These are phyloP conservation scores for Tarsius wallacei DNA, from an alignment of 2,797 vertebrate species.

Conservation along the genomic window DNA sequence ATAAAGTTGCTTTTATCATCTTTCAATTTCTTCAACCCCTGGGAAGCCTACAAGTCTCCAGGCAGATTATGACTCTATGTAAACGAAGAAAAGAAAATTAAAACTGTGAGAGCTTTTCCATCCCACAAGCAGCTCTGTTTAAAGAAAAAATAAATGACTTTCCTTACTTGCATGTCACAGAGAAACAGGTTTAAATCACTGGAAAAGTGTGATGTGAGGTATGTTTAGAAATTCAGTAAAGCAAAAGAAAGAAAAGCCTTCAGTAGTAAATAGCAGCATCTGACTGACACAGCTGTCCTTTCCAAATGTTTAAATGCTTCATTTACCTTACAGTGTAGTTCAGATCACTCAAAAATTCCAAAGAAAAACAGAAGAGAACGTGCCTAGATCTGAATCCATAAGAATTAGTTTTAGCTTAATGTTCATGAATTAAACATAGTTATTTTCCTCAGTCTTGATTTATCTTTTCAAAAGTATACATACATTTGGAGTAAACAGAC, in stretches of 20 bases:
- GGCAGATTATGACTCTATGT: constrained; percentile 54
- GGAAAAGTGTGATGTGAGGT: constrained; percentile 55
- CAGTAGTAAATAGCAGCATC: background rate
- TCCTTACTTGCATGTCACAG: constrained; percentile 31
- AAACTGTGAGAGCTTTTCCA: constrained; percentile 70
- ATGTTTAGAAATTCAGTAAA: constrained; percentile 71
- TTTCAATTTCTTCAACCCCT: constrained; percentile 59
- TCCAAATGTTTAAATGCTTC: constrained; percentile 36
- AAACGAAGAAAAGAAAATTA: constrained; percentile 81
- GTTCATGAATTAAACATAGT: constrained; percentile 35
- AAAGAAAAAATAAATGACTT: constrained; percentile 70
- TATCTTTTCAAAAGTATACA: background rate
- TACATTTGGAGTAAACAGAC: background rate
- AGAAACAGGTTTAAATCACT: constrained; percentile 75
- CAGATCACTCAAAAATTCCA: background rate
- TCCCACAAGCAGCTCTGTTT: constrained; percentile 43
- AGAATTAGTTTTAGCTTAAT: constrained; percentile 50
- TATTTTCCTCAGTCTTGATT: constrained; percentile 22
- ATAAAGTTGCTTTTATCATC: constrained; percentile 75
- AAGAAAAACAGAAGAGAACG: background rate
- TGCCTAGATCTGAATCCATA: background rate
- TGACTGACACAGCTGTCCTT: constrained; percentile 56
- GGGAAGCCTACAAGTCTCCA: constrained; percentile 73
- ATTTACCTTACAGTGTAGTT: background rate
- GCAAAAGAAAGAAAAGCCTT: background rate